These are phyloP conservation scores for Apamea epomidion DNA, from an alignment of 2,888 invertebrate species.

Conservation along the genomic window DNA sequence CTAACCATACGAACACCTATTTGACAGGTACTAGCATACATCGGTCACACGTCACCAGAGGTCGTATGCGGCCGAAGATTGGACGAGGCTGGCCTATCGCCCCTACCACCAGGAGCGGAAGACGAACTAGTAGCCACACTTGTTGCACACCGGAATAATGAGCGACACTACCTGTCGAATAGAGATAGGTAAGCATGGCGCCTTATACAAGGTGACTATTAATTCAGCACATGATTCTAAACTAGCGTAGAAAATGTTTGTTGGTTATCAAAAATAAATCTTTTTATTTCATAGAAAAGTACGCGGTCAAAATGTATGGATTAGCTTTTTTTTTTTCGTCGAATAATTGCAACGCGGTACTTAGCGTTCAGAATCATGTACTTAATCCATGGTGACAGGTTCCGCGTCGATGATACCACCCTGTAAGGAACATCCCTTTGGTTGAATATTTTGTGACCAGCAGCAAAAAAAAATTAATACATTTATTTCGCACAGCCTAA, in stretches of 20 bases:
- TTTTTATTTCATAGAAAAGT: no score
- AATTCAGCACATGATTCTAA: not conserved
- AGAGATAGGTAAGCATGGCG: constrained; percentile 76
- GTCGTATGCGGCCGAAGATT: constrained; percentile 93
- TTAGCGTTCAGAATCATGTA: no score
- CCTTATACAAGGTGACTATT: not conserved
- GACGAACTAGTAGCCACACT: constrained; percentile 96
- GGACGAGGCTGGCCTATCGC: constrained; percentile 94
- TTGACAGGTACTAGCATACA: constrained; percentile 95
- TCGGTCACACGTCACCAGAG: constrained; percentile 98
- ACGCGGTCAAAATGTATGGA: no score
- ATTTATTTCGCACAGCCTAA: no score
- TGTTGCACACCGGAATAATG: constrained; percentile 95
- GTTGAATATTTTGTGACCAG: not conserved
- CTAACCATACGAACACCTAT: constrained; percentile 11
- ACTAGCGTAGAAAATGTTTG: no score
- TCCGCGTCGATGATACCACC: no score
- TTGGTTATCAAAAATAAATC: no score
- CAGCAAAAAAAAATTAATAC: not conserved
- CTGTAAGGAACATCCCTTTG: not conserved
- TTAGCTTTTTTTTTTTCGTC: no score
- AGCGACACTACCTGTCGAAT: constrained; percentile 92
- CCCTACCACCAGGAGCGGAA: constrained; percentile 94
- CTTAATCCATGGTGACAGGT: no score
- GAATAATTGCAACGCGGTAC: no score